Conservation (phyloP, 2,113 vertebrate species). For the Dryoscopus gambensis region DNA sequence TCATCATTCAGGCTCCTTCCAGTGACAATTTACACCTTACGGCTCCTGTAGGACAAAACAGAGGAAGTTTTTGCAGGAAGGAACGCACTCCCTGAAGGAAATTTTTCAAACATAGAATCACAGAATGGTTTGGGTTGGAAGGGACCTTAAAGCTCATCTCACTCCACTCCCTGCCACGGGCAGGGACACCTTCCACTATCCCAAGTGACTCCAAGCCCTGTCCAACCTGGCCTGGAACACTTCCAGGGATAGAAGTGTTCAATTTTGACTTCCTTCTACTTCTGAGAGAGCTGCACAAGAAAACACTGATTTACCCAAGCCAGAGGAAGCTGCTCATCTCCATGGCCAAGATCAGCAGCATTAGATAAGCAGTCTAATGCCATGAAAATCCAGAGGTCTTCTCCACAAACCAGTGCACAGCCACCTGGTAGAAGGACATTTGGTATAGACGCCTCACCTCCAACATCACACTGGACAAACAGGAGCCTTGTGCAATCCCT, state of each 20-base stretch:
- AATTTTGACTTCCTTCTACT: not conserved
- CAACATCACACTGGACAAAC: not conserved
- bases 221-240: not conserved
- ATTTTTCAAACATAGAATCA: not conserved
- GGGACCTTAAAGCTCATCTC: not conserved
- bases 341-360: not conserved
- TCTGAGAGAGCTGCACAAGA: not conserved
- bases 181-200: not conserved
- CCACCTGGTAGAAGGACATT: not conserved
- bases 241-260: not conserved
- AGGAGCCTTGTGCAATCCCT: not conserved
- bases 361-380: not conserved
- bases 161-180: not conserved
- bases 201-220: not conserved
- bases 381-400: not conserved
- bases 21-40: not conserved
- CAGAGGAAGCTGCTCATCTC: not conserved
- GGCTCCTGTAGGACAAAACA: not conserved
- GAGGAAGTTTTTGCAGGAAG: not conserved
- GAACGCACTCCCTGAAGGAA: rapidly evolving
- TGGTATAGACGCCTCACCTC: not conserved
- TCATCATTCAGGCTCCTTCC: not conserved
- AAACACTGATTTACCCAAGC: not conserved
- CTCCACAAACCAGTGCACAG: not conserved
- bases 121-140: not conserved